These are phyloP conservation scores for Carcina quercana DNA, from an alignment of 2,888 invertebrate genomes.

Conservation along the genomic window DNA sequence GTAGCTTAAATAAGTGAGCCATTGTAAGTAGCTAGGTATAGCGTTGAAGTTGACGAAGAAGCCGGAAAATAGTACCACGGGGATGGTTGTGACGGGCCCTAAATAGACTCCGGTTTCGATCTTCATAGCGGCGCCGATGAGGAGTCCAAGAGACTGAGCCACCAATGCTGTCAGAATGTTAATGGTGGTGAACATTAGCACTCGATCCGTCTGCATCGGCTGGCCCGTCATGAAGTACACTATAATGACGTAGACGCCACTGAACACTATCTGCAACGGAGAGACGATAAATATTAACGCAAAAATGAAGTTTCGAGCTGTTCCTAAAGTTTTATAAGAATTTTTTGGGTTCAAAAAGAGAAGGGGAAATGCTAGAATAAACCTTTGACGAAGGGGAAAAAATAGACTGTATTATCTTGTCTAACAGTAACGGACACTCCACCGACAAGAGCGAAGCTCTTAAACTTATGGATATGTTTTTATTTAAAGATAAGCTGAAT, in stretches of 20 bases:
- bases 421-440: no score
- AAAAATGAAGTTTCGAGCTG: no score
- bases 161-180: slow-evolving; percentile 90
- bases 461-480: no score
- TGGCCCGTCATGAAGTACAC: slow-evolving; percentile 97
- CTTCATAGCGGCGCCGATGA: slow-evolving; percentile 94
- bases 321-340: no score
- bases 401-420: no score
- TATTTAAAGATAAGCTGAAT: no score
- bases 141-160: slow-evolving; percentile 92
- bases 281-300: no score
- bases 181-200: slow-evolving; percentile 83
- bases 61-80: slow-evolving; percentile 93
- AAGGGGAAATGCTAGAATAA: no score
- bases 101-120: slow-evolving; percentile 85
- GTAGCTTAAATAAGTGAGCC: slow-evolving; percentile 93
- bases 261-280: slow-evolving; percentile 87
- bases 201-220: slow-evolving; percentile 90
- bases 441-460: no score
- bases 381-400: no score
- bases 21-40: slow-evolving; percentile 90
- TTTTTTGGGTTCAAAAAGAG: no score
- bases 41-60: slow-evolving; percentile 96
- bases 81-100: slow-evolving; percentile 93
- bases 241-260: slow-evolving; percentile 89